Base-by-base conservation (phyloP, 1,140 invertebrate genomes). In the Spodoptera frugiperda region DNA sequence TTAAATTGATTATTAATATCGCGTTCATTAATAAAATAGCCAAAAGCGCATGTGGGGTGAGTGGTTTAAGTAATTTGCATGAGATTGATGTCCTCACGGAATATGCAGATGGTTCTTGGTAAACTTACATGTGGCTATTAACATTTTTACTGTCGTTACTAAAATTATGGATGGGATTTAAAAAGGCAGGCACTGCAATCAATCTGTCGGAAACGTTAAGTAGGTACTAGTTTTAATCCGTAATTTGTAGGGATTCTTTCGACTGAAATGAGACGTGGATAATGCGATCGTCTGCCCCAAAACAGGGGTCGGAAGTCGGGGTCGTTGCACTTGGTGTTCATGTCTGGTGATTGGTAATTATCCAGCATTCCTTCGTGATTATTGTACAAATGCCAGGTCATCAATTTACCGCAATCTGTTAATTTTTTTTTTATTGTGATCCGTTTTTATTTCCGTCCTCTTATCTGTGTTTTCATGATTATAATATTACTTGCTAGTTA, bases 1-100 rank as follows among this genome's bases (percentile, higher is more conserved):
- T 79, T 78, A 89, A 90, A 91, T 91, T 91, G 88, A 87, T 86
- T 87, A 79, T 90, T 90, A 91, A 91, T 89, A 88, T 85, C 81
- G 74, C 59, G 78, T 76, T 73, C 78, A 83, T 86, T 82, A 82
- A 84, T 85, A 84, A 84, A 86, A 89, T 88, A 83, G 78, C 87
- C 86, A 87, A 87, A 89, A 85, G 78, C 76, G 74, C 15, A 48
- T 30, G 21, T 25, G 11, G 44, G 15, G 17, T 73, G 48, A 57
- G 54, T 54, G 21, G 54, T 14, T 46, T 11, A 17, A 48, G 39
- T 25, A 75, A 75, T 75, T 59, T 74, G 55, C 76, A 73, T 61
- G 76, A 71, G 67, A 67, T 77, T 79, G 70, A 78, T 77, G 48
- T 55, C 17, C 17, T 30, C 8, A 17, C 44, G 30, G 15, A 55